Conservation (phyloP, 2,888 invertebrate species). For the Lepidonotus clava region DNA sequence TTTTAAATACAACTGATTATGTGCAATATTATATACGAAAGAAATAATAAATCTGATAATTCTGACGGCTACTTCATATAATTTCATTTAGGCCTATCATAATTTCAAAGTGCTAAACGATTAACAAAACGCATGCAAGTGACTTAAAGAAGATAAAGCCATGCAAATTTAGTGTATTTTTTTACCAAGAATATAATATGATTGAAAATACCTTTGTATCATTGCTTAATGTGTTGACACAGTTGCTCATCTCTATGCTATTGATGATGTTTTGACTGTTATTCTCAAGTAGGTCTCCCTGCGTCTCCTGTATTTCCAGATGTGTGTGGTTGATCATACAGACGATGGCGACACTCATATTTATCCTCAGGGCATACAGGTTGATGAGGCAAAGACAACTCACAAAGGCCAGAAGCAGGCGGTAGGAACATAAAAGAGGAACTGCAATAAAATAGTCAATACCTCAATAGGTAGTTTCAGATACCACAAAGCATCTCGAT, state of each 20-base stretch:
- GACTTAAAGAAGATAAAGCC: no score
- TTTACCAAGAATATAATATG: not conserved
- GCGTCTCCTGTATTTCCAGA: not conserved
- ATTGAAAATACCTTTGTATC: not conserved
- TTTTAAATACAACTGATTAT: no score
- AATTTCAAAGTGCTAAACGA: no score
- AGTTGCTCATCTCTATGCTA: not conserved
- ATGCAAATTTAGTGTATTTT: not conserved
- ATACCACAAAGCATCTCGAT: no score
- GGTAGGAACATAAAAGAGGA: slow-evolving; percentile 62
- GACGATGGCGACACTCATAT: slow-evolving; percentile 87
- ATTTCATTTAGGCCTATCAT: no score
- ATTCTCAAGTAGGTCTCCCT: not conserved
- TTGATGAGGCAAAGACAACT: slow-evolving; percentile 81
- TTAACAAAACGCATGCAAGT: no score
- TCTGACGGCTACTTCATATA: no score
- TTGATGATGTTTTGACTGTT: not conserved
- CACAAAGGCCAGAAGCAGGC: slow-evolving; percentile 79
- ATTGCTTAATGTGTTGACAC: not conserved
- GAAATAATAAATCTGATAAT: no score
- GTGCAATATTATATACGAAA: no score
- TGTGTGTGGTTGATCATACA: slow-evolving; percentile 75
- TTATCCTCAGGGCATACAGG: slow-evolving; percentile 84
- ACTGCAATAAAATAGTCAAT: slow-evolving; percentile 60
- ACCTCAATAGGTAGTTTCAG: no score